Conservation (phyloP, 2,797 vertebrate genomes). For the Limosa lapponica region DNA sequence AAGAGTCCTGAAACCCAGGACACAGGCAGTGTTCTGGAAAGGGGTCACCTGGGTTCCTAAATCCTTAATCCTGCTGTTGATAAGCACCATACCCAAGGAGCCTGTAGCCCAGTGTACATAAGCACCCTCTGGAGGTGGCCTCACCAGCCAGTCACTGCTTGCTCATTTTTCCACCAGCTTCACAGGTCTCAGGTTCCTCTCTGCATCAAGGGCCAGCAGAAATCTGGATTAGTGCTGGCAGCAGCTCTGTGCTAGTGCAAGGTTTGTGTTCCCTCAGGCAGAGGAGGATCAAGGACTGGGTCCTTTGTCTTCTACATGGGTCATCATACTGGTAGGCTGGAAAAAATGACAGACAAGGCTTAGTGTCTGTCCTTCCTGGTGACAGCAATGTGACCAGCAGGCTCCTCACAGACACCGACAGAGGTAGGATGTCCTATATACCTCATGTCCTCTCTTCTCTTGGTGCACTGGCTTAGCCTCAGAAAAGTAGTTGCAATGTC, state of each 20-base stretch:
- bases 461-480: background rate
- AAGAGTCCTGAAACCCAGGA: background rate
- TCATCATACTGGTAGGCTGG: background rate
- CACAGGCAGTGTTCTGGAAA: background rate
- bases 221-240: background rate
- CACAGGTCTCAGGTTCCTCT: background rate
- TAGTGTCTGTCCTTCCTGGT: background rate
- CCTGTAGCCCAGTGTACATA: background rate
- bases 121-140: background rate
- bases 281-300: background rate
- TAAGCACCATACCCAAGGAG: background rate
- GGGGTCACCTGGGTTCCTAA: background rate
- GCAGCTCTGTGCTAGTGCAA: background rate
- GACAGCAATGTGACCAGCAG: background rate
- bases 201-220: background rate
- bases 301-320: background rate
- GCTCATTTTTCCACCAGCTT: background rate
- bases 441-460: accelerated
- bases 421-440: background rate
- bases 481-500: background rate
- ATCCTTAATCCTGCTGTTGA: background rate
- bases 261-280: background rate
- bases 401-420: background rate
- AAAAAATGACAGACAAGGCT: background rate
- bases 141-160: background rate